Evolutionary conservation across 2,113 vertebrate species (phyloP).

Genomic region (Malaclemys terrapin): DNA sequence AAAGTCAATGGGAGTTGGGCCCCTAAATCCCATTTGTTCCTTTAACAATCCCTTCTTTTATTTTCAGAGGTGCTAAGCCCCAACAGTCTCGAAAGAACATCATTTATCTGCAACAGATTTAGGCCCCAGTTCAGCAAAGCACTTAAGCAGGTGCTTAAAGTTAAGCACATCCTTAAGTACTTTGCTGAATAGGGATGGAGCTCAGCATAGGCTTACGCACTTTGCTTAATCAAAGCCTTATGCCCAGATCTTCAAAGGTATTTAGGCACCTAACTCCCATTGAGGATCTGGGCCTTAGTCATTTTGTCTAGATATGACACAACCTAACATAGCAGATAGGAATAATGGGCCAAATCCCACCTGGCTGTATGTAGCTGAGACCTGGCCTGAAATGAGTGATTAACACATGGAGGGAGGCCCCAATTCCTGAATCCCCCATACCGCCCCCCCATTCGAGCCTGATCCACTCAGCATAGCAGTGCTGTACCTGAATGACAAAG

Average conservation of each 20-base stretch:
- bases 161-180: fast-evolving
- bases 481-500: not conserved
- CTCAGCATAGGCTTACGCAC: fast-evolving
- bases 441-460: not conserved
- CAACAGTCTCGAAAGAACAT: not conserved
- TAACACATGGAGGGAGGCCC: not conserved
- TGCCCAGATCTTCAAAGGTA: not conserved
- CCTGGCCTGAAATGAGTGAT: not conserved
- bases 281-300: not conserved
- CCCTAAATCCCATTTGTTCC: not conserved
- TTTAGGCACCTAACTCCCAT: not conserved
- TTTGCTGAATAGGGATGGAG: not conserved
- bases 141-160: not conserved
- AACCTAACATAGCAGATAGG: not conserved
- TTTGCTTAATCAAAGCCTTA: not conserved
- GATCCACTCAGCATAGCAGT: not conserved
- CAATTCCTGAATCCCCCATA: too few species aligned
- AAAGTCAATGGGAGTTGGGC: not conserved
- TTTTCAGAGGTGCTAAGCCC: not conserved
- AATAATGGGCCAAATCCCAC: not conserved
- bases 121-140: not conserved
- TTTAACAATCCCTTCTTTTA: not conserved
- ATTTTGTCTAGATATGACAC: not conserved
- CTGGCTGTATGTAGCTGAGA: not conserved
- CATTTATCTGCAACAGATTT: not conserved